A percentile compares a stretch with the other conserved stretches of the same genome.
phyloP scores from a whole-genome alignment of 1,140 invertebrate genomes.

The Hylaeus anthracinus region DNA sequence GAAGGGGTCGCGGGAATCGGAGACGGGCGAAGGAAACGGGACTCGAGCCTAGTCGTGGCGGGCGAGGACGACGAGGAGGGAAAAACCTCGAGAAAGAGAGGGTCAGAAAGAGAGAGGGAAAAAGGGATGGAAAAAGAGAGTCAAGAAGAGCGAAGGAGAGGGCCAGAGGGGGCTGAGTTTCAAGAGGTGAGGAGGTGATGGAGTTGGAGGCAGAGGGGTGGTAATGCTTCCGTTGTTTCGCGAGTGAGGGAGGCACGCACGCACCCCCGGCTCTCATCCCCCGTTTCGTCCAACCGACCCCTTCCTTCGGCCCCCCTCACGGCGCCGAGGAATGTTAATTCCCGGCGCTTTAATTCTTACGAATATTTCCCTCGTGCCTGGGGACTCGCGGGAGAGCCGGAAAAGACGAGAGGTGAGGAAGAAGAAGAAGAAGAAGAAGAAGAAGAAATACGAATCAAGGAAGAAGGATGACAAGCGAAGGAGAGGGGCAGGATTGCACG shows the following conservation, averaged over 20 bases:
- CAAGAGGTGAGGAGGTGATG: constrained; percentile 70
- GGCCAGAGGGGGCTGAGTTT: constrained; percentile 56
- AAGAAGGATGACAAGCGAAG: not conserved
- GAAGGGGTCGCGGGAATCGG: constrained; percentile 69
- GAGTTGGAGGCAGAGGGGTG: constrained; percentile 66
- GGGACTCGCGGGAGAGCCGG: constrained; percentile 55
- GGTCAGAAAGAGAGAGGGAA: constrained; percentile 33
- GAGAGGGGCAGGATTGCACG: constrained; percentile 1
- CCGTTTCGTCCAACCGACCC: constrained; percentile 44
- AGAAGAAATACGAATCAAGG: not conserved
- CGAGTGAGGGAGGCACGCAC: constrained; percentile 75
- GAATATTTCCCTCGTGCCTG: constrained; percentile 78
- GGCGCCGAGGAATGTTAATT: constrained; percentile 80
- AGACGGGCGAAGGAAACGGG: constrained; percentile 62
- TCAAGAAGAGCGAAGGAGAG: constrained; percentile 63
- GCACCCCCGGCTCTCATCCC: constrained; percentile 53
- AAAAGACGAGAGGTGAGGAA: constrained; percentile 40
- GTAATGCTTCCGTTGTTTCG: constrained; percentile 79
- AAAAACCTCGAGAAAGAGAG: constrained; percentile 23
- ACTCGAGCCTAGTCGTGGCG: constrained; percentile 44
- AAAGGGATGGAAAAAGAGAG: constrained; percentile 24
- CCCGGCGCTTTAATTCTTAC: constrained; percentile 81
- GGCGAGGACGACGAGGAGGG: constrained; percentile 4
- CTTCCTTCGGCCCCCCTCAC: constrained; percentile 49
- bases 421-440: constrained; percentile 16